These are phyloP conservation scores for Zosterops japonicus DNA, from an alignment of 2,113 vertebrate genomes.

Conservation along the genomic window DNA sequence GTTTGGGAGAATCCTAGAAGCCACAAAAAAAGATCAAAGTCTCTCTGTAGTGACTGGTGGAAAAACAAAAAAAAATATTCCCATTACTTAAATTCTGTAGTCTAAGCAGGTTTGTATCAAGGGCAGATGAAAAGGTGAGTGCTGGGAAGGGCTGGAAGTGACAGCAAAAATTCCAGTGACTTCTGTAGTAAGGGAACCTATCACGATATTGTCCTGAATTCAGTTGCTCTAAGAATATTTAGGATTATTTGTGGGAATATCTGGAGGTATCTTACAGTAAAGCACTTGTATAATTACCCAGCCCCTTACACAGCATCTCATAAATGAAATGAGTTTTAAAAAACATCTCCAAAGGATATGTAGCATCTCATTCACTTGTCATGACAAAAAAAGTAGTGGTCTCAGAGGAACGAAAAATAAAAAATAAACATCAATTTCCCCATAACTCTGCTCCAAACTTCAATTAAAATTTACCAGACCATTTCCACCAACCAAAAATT, in stretches of 20 bases:
- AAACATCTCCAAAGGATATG: neutral
- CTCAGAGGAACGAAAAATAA: neutral
- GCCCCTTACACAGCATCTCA: neutral
- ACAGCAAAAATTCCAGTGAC: neutral
- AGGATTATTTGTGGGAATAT: neutral
- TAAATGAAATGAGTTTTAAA: neutral
- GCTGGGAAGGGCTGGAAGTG: neutral
- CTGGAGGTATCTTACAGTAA: neutral
- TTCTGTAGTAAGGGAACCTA: neutral
- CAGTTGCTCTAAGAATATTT: neutral
- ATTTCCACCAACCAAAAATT: neutral
- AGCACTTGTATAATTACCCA: neutral
- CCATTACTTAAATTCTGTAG: neutral
- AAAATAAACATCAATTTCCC: neutral
- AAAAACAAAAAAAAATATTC: neutral
- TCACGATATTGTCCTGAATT: neutral
- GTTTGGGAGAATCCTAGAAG: neutral
- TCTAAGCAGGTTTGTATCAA: neutral
- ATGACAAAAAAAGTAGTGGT: neutral
- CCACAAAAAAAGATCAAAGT: neutral
- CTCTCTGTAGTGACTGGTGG: neutral
- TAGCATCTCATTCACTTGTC: too few relatives aligned
- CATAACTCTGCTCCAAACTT: fast-evolving
- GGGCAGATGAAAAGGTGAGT: neutral
- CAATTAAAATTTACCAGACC: neutral